Evolutionary conservation across 2,113 vertebrate genomes (phyloP).

Genomic region (Struthio camelus): DNA sequence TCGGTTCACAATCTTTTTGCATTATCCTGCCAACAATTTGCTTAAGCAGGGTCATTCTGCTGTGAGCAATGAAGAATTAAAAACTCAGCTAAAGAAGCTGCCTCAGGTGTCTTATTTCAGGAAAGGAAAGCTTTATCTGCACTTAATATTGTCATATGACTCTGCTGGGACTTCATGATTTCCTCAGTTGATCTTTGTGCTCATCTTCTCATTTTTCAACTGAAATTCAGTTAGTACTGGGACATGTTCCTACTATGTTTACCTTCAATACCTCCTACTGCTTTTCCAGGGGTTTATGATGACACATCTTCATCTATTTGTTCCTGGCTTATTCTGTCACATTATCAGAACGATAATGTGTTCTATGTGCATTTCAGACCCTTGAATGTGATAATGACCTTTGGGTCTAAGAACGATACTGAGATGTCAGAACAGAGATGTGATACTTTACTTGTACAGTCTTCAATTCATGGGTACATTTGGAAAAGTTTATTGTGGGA

Average conservation of each 20-base stretch:
- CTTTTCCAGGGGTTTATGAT: neutral
- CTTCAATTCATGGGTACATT: neutral
- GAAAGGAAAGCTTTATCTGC: neutral
- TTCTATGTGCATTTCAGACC: neutral
- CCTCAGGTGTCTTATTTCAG: neutral
- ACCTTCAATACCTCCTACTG: neutral
- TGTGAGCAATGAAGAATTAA: slow-evolving; percentile 17
- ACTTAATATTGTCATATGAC: neutral
- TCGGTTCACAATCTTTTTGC: neutral
- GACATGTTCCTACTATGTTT: neutral
- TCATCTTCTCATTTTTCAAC: slow-evolving; percentile 10
- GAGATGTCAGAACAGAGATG: neutral
- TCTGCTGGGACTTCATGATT: neutral
- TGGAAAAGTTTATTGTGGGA: neutral
- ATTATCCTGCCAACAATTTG: neutral
- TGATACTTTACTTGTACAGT: neutral
- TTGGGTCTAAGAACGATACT: neutral
- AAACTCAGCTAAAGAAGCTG: neutral
- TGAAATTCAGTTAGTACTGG: neutral
- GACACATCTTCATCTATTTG: neutral
- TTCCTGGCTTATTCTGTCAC: neutral
- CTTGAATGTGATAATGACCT: neutral
- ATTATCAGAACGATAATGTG: neutral
- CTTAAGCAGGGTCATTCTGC: neutral
- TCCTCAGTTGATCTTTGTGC: neutral